Evolutionary conservation across 2,113 vertebrate genomes (phyloP), one percentile per base, ranked within the genome.

Genomic region (Zapus hudsonius): DNA sequence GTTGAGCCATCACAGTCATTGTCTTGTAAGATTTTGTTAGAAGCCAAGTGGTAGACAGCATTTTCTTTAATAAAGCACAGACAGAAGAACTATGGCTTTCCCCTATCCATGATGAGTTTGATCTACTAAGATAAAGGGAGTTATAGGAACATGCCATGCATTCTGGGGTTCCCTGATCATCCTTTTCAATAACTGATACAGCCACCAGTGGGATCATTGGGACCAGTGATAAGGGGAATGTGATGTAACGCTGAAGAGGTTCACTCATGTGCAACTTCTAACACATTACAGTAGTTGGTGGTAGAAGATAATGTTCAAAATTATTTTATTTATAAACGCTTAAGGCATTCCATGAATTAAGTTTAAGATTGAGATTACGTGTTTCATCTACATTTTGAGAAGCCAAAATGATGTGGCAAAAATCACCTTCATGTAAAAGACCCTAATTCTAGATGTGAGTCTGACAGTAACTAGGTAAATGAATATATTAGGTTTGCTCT

Each of bases 341-440:
- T 81, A 93, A 87, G n/a, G n/a, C 29, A 90, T 44, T 72, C n/a
- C 5, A 27, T 57, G 63, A 90, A 19, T 76, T 79, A 85, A 69
- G 29, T 89, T 85, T 94, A 82, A 73, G 85, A 44, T 88, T 19
- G 87, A 42, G 74, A 73, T 25, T 75, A 42, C 82, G 29, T 74
- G 25, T 78, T 29, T 87, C 29, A 80, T 61, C 12, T 78, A 40
- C 66, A 84, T 90, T 94, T 96, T 69, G 69, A 19, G 20, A 61
- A 67, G 15, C 57, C 4, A 69, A 29, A 95, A 87, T 7, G 10
- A 69, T 47, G 25, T 12, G 20, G 69, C 52, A 16, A 59, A 69
- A 81, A 52, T 15, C 33, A 0, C 13, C 36, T 22, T 93, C 47
- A 82, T 55, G 25, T 63, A 85, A 29, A 91, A 47, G 44, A 74